phyloP scores from a whole-genome alignment of 2,113 vertebrate species.

The Suricata suricatta region DNA sequence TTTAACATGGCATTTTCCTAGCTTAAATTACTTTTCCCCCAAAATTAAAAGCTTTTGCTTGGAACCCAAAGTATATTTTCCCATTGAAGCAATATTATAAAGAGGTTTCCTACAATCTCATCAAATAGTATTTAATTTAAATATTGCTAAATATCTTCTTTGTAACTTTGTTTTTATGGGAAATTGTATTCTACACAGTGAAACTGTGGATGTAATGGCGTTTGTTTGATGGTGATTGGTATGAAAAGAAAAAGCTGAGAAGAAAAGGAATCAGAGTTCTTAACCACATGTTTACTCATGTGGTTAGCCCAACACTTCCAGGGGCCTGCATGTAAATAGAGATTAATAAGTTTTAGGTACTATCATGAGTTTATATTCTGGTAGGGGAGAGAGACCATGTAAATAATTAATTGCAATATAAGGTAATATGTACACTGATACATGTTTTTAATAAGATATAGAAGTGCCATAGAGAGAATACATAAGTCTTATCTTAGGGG shows the following conservation, averaged over 20 bases:
- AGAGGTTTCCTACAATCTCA: background rate
- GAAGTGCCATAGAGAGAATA: background rate
- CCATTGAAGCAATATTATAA: background rate
- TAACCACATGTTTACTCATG: background rate
- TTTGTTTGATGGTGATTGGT: background rate
- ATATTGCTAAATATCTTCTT: conserved; percentile 11
- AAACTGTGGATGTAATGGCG: background rate
- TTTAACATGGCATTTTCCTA: background rate
- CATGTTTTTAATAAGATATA: background rate
- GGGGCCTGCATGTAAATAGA: background rate
- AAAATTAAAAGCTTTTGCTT: background rate
- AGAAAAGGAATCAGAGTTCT: background rate
- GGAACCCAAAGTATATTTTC: conserved; percentile 19
- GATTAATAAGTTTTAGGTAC: background rate
- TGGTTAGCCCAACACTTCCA: background rate
- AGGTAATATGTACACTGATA: background rate
- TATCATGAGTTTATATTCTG: background rate
- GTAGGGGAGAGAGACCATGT: background rate
- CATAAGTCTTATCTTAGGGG: background rate
- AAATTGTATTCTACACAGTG: background rate
- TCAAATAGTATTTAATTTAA: background rate
- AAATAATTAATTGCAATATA: background rate
- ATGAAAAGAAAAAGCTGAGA: background rate
- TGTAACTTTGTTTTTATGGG: conserved; percentile 20
- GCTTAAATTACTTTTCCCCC: background rate